Evolutionary conservation across 2,113 vertebrate genomes (phyloP).

Genomic region (Canis aureus): DNA sequence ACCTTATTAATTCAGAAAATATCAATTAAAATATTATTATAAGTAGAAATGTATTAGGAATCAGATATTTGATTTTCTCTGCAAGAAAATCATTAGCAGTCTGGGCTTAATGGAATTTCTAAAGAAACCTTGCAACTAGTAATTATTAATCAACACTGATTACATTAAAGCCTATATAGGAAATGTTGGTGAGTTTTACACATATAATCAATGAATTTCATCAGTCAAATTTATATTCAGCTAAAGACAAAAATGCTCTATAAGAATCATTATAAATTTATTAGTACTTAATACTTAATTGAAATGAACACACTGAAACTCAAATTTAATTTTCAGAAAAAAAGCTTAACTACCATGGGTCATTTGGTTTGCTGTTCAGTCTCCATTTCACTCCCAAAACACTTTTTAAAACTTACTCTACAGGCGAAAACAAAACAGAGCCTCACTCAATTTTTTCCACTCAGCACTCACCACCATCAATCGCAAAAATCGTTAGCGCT

Average conservation of each 20-base stretch:
- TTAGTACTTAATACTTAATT: slow-evolving; percentile 33
- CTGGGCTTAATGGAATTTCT: slow-evolving; percentile 9
- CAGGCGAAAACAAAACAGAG: neutral
- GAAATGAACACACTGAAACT: slow-evolving; percentile 24
- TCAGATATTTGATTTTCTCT: slow-evolving; percentile 31
- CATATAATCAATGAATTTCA: neutral
- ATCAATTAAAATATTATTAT: neutral
- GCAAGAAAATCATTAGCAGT: slow-evolving; percentile 16
- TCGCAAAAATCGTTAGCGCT: neutral
- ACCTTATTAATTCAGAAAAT: slow-evolving; percentile 52
- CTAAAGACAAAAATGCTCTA: neutral
- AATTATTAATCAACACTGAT: slow-evolving; percentile 56
- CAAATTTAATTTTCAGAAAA: slow-evolving; percentile 44
- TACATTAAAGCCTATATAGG: slow-evolving; percentile 39
- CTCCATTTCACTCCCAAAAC: neutral
- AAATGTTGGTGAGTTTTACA: neutral
- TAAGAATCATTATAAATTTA: slow-evolving; percentile 18
- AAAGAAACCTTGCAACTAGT: neutral
- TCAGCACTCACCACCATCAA: neutral
- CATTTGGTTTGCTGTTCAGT: neutral
- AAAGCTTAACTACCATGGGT: neutral
- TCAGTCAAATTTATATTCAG: slow-evolving; percentile 3
- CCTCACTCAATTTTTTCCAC: neutral
- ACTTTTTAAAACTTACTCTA: neutral
- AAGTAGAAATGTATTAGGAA: slow-evolving; percentile 19